Base-by-base conservation (phyloP, 2,113 vertebrate genomes). In the Calcarius ornatus region DNA sequence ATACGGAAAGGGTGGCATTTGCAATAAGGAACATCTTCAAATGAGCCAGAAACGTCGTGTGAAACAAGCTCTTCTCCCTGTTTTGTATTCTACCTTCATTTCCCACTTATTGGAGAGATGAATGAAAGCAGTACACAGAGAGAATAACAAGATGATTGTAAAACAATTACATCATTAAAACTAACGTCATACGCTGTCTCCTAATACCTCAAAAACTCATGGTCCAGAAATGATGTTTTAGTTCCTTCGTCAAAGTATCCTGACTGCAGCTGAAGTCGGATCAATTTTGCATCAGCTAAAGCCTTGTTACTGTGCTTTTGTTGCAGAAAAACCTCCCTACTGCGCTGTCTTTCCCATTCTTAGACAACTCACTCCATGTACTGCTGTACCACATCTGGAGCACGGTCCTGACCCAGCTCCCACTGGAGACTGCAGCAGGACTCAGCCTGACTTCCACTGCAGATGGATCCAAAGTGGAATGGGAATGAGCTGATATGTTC, bases 51-150 rank as follows among this genome's bases (percentile, higher is more conserved):
- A 94, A 54, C 3, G 0, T 43, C 0, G 0, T 60, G 43, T 71
- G 73, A 71, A 72, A 53, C 14, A 66, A 37, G 5, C 40, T 51
- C 51, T 83, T 78, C 60, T 70, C 43, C 25, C 93, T 94, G 56
- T 40, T 93, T 88, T 86, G 35, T 86, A 86, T 83, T 93, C 79
- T 75, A 28, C 47, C 22, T 90, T 92, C 30, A 54, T 73, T 81
- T 77, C n/a, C 56, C 70, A 56, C 28, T 92, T 86, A 54, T 0
- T 71, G 57, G 77, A 92, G 71, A 92, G 60, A 64, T 48, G 63
- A 92, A 83, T 83, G 81, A 92, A 80, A 31, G 54, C 73, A 57
- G 33, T 40, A 61, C 48, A 76, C 27, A 57, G 51, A 54, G 11
- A 88, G 61, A 94, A 78, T 94, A 86, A 69, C 48, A 88, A 93